Conservation (phyloP, 2,797 vertebrate species). For the Neostethus bicornis region DNA sequence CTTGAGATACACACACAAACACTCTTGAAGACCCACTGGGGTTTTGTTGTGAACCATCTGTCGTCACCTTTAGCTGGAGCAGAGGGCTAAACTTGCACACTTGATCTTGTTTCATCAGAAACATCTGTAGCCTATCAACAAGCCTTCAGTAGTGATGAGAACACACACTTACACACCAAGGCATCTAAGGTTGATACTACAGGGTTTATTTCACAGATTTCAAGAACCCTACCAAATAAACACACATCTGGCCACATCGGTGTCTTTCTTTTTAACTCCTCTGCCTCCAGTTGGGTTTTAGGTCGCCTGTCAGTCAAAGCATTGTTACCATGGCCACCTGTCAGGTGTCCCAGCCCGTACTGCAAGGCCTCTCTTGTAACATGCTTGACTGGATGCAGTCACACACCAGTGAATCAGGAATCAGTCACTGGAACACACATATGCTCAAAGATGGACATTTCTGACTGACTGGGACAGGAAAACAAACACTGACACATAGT, state of each 20-base stretch:
- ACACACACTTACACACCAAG: conserved; percentile 15
- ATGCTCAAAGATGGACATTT: conserved; percentile 11
- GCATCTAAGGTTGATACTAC: conserved; percentile 17
- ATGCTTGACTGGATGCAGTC: conserved; percentile 65
- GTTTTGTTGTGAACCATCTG: conserved; percentile 62
- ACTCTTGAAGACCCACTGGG: conserved; percentile 35
- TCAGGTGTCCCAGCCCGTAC: conserved; percentile 66
- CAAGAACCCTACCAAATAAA: neutral
- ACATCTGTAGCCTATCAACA: conserved; percentile 62
- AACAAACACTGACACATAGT: conserved; percentile 20
- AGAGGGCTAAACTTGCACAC: conserved; percentile 47
- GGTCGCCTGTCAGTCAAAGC: conserved; percentile 73
- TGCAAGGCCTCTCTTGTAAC: conserved; percentile 41
- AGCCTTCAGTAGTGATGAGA: conserved; percentile 17
- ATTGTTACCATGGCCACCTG: conserved; percentile 56
- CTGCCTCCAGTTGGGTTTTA: conserved; percentile 51
- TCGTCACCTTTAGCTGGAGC: conserved; percentile 61
- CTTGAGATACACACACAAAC: conserved; percentile 41
- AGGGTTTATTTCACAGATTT: conserved; percentile 10
- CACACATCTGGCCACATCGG: conserved; percentile 8
- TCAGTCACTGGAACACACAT: conserved; percentile 40
- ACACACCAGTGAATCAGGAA: conserved; percentile 50
- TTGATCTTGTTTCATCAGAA: conserved; percentile 55
- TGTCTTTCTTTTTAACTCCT: conserved; percentile 41
- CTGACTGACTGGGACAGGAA: conserved; percentile 3